Base-by-base conservation (phyloP, 2,113 vertebrate species). In the Xenopus borealis region DNA sequence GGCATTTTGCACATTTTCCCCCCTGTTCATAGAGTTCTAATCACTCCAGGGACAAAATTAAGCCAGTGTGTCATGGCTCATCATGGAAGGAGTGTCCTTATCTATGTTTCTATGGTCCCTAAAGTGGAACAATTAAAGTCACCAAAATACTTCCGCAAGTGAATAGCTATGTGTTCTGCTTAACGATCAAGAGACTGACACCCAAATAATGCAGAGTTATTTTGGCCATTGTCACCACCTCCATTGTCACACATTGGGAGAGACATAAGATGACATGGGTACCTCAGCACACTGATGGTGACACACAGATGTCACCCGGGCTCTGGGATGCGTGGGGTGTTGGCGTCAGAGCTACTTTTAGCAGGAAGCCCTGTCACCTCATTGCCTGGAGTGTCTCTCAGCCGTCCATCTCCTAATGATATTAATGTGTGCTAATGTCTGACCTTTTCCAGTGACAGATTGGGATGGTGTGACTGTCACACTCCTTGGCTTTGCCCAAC, bases 381-480 rank as follows among this genome's bases (percentile, higher is more conserved):
- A 46, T 19, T 7, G 72, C 63, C 53, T 44, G 30, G 10, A 30
- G 72, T 72, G 16, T 52, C 44, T 53, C 20, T 69, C 57, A 12
- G 12, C 27, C 23, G 1, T 8, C 23, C 62, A 66, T 7, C 13
- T 40, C 53, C 10, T 50, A 45, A 62, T 69, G 66, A 69, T 64
- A 69, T 63, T 76, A 76, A 76, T 69, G 57, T 55, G 66, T 63
- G 66, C 73, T 69, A 76, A 76, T 76, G 27, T 69, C 58, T 76
- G 73, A 76, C 73, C 73, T 76, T 76, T 76, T 9, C 27, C 23
- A 14, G 12, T 55, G 66, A 69, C 59, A 69, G 66, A 62, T 62
- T 33, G 5, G 33, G 30, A 69, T 63, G 66, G 58, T 76, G 66
- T 55, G 66, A 63, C 69, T 69, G 73, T 69, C 58, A 50, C 66